Conservation (phyloP, 2,888 invertebrate genomes). For the Carabus problematicus region DNA sequence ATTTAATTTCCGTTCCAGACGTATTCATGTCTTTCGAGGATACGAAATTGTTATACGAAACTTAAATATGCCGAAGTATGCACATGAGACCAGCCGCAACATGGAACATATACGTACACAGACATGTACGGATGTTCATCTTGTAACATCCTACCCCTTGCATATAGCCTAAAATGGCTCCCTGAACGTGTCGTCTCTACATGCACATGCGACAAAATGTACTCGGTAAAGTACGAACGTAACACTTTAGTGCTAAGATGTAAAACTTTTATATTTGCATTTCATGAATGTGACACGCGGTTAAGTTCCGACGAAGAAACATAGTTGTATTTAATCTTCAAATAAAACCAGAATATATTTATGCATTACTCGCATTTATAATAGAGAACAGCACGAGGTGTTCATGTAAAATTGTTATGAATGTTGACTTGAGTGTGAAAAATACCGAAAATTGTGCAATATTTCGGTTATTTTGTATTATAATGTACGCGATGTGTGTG, state of each 20-base stretch:
- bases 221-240: slow-evolving; percentile 10
- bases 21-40: slow-evolving; percentile 9
- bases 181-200: slow-evolving; percentile 6
- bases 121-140: neutral
- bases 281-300: neutral
- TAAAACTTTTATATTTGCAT: slow-evolving; percentile 15
- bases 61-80: slow-evolving; percentile 30
- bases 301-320: too few relatives aligned
- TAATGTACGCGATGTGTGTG: too few relatives aligned
- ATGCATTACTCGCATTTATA: neutral
- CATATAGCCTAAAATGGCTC: slow-evolving; percentile 8
- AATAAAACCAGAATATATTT: neutral
- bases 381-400: too few relatives aligned
- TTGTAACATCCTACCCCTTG: neutral
- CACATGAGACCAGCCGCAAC: slow-evolving; percentile 21
- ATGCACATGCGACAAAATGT: slow-evolving; percentile 32
- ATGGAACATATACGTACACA: neutral
- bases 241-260: slow-evolving; percentile 15
- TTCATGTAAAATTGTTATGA: too few relatives aligned
- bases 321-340: neutral
- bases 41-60: slow-evolving; percentile 19
- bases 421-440: too few relatives aligned
- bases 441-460: too few relatives aligned
- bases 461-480: too few relatives aligned
- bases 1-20: slow-evolving; percentile 23